phyloP scores from a whole-genome alignment of 2,797 vertebrate species.

The Typhlichthys eigenmanni region DNA sequence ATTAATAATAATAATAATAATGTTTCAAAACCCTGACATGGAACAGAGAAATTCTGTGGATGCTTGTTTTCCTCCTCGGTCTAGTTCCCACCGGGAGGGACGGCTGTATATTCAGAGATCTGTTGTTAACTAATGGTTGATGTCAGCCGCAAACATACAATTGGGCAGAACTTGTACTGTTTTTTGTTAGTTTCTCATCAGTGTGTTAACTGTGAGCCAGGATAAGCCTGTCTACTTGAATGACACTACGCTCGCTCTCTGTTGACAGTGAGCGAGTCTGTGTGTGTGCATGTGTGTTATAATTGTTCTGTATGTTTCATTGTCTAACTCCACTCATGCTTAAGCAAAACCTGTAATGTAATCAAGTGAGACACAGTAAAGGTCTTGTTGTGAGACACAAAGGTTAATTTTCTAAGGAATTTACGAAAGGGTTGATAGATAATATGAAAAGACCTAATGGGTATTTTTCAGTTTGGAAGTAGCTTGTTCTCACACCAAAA shows the following conservation, averaged over 20 bases:
- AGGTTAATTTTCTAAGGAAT: conserved; percentile 2
- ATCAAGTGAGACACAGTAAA: conserved; percentile 19
- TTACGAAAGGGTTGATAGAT: conserved; percentile 41
- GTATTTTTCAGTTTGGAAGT: conserved; percentile 17
- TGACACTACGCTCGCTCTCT: conserved; percentile 56
- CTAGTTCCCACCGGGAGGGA: conserved; percentile 61
- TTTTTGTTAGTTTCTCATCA: conserved; percentile 57
- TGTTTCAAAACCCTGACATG: conserved; percentile 40
- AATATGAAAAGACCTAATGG: conserved; percentile 28
- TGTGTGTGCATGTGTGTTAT: conserved; percentile 41
- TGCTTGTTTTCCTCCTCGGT: conserved; percentile 64
- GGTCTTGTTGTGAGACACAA: conserved; percentile 27
- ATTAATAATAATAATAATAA: neutral
- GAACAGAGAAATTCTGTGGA: conserved; percentile 35
- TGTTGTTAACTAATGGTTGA: conserved; percentile 56
- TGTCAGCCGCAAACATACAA: conserved; percentile 28
- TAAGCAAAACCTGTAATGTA: conserved; percentile 36
- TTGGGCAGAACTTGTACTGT: conserved; percentile 50
- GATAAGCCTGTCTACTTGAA: conserved; percentile 75
- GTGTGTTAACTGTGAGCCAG: conserved; percentile 74
- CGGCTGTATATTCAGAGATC: conserved; percentile 64
- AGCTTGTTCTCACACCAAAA: conserved; percentile 8
- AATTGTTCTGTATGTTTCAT: conserved; percentile 10
- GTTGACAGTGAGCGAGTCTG: conserved; percentile 49
- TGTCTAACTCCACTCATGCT: neutral